A percentile compares a stretch with the other conserved stretches of the same genome.
Evolutionary conservation across 2,888 invertebrate species (phyloP).

Genomic region (Tyria jacobaeae): DNA sequence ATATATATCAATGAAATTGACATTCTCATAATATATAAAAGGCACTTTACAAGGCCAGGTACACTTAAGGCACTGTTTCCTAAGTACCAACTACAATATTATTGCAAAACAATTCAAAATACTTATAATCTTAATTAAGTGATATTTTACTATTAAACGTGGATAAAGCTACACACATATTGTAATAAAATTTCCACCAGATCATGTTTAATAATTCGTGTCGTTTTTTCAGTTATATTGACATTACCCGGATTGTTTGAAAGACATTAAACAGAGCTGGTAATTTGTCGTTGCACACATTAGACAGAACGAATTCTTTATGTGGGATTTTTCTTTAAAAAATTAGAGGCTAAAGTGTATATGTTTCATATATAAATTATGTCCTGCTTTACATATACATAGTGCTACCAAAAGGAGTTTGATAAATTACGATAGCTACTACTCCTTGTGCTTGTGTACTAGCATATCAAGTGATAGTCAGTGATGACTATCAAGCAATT

Average conservation of each 20-base stretch:
- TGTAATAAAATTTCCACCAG: constrained; percentile 56
- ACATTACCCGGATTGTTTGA: constrained; percentile 23
- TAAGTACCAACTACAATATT: constrained; percentile 44
- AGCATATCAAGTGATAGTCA: not conserved
- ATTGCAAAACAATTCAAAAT: constrained; percentile 57
- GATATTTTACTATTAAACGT: constrained; percentile 44
- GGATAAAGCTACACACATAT: constrained; percentile 55
- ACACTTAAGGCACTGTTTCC: constrained; percentile 64
- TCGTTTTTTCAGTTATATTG: constrained; percentile 23
- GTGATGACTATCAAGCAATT: not conserved
- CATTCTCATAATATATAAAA: constrained; percentile 45
- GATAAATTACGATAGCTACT: not conserved
- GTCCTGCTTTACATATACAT: not conserved
- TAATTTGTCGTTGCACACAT: not conserved
- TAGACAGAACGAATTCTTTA: not conserved
- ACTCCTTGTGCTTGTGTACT: not conserved
- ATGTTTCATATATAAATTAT: no score
- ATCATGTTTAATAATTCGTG: constrained; percentile 50
- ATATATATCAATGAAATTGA: constrained; percentile 36
- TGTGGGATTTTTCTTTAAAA: not conserved
- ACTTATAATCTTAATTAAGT: constrained; percentile 37
- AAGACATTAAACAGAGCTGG: not conserved
- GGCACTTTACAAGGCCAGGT: constrained; percentile 66
- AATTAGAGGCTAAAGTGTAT: not conserved
- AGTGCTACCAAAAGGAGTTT: not conserved